Conservation (phyloP, 2,888 invertebrate species). For the Folsomia manolachei region DNA sequence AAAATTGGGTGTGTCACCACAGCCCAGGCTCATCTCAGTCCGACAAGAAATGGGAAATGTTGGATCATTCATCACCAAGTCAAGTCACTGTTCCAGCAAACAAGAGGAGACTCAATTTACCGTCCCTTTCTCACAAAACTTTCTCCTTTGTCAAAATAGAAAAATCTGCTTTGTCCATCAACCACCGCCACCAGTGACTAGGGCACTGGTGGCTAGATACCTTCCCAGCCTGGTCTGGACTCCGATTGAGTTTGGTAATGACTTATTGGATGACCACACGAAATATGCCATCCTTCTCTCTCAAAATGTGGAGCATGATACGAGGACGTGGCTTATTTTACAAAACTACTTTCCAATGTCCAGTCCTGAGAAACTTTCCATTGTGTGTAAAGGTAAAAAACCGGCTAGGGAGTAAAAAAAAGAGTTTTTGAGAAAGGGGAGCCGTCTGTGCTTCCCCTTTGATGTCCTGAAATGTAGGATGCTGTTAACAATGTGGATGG, state of each 20-base stretch:
- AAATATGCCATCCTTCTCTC: not conserved
- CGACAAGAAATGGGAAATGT: not conserved
- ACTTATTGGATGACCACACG: not conserved
- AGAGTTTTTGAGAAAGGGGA: not conserved
- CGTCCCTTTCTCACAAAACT: not conserved
- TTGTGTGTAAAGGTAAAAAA: not conserved
- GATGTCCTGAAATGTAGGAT: slow-evolving; percentile 8
- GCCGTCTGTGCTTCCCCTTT: slow-evolving; percentile 12
- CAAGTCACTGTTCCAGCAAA: not conserved
- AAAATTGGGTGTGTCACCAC: not conserved
- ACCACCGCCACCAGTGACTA: too few relatives aligned
- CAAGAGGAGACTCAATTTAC: not conserved
- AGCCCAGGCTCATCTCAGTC: too few relatives aligned
- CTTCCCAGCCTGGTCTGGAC: too few relatives aligned
- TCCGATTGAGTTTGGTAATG: not conserved
- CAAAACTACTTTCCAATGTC: too few relatives aligned
- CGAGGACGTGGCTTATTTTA: too few relatives aligned
- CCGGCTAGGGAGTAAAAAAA: not conserved
- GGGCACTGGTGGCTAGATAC: too few relatives aligned
- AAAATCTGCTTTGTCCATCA: too few relatives aligned
- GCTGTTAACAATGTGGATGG: slow-evolving; percentile 5
- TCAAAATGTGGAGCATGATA: not conserved
- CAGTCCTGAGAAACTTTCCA: not conserved
- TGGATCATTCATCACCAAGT: slow-evolving; percentile 1
- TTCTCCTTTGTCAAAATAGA: not conserved